Evolutionary conservation across 2,888 invertebrate species (phyloP).

Genomic region (Anthophora plumipes): DNA sequence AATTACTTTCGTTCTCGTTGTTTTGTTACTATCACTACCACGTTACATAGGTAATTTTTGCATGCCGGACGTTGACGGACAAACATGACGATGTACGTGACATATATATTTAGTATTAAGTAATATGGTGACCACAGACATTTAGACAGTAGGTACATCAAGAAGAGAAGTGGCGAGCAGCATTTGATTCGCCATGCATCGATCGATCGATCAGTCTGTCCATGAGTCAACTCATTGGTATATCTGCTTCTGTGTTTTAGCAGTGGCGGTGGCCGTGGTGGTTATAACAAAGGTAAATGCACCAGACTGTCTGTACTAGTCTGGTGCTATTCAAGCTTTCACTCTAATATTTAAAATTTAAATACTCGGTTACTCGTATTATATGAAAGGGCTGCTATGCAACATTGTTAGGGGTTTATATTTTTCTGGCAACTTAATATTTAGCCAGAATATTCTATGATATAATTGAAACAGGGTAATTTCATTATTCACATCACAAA

Average conservation of each 20-base stretch:
- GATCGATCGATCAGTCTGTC: constrained; percentile 85
- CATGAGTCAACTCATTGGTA: constrained; percentile 90
- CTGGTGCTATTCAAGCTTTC: constrained; percentile 90
- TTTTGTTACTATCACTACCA: constrained; percentile 38
- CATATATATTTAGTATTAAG: constrained; percentile 59
- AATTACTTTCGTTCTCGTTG: constrained; percentile 41
- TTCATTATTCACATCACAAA: constrained; percentile 21
- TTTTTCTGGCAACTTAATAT: constrained; percentile 33
- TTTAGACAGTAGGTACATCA: constrained; percentile 87
- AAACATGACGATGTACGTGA: constrained; percentile 58
- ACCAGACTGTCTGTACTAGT: constrained; percentile 89
- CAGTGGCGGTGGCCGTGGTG: constrained; percentile 97
- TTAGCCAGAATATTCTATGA: constrained; percentile 33
- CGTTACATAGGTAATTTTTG: constrained; percentile 53
- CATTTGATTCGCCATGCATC: constrained; percentile 86
- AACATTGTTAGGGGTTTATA: constrained; percentile 67
- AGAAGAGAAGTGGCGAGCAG: constrained; percentile 86
- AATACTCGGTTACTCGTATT: constrained; percentile 83
- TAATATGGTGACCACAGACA: constrained; percentile 84
- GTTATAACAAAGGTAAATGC: constrained; percentile 98
- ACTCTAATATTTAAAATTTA: constrained; percentile 84
- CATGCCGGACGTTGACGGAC: constrained; percentile 70
- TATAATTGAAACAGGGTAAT: constrained; percentile 18
- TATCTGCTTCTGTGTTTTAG: constrained; percentile 94
- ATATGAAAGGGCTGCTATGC: constrained; percentile 84